A percentile compares a stretch with the other conserved stretches of the same genome.
Evolutionary conservation across 2,113 vertebrate genomes (phyloP).

Genomic region (Coreoperca whiteheadi): DNA sequence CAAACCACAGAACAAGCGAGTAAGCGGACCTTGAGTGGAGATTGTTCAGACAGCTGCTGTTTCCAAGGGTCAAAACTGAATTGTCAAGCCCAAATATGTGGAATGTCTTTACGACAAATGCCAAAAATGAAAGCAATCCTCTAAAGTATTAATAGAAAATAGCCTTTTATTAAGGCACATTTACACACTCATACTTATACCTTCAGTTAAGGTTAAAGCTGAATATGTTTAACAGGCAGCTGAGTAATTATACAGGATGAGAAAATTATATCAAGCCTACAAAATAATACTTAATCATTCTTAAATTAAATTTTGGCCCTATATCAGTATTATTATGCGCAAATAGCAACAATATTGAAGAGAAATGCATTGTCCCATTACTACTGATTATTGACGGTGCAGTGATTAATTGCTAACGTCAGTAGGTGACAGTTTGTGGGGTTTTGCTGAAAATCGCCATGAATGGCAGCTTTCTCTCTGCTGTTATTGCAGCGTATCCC

Average conservation of each 20-base stretch:
- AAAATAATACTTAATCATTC: neutral
- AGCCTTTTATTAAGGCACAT: neutral
- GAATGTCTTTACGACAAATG: neutral
- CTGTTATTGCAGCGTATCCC: conserved; percentile 33
- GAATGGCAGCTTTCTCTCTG: conserved; percentile 53
- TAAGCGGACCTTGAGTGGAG: neutral
- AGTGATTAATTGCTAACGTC: neutral
- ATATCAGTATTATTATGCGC: neutral
- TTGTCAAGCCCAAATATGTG: neutral
- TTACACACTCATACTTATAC: neutral
- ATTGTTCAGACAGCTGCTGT: neutral
- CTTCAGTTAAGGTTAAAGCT: neutral
- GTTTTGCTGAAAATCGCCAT: conserved; percentile 35
- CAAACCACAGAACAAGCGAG: neutral
- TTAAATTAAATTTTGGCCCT: neutral
- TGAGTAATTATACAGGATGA: neutral
- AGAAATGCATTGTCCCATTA: neutral
- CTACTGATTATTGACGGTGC: neutral
- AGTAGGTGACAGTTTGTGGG: conserved; percentile 14
- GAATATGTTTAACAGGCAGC: too few species aligned
- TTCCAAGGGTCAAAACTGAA: neutral
- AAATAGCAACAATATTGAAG: too few species aligned
- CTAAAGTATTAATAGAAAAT: neutral
- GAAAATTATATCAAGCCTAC: neutral
- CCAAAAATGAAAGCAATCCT: neutral